These are phyloP conservation scores for Andrena flavipes DNA, from an alignment of 2,888 invertebrate genomes.

Conservation along the genomic window DNA sequence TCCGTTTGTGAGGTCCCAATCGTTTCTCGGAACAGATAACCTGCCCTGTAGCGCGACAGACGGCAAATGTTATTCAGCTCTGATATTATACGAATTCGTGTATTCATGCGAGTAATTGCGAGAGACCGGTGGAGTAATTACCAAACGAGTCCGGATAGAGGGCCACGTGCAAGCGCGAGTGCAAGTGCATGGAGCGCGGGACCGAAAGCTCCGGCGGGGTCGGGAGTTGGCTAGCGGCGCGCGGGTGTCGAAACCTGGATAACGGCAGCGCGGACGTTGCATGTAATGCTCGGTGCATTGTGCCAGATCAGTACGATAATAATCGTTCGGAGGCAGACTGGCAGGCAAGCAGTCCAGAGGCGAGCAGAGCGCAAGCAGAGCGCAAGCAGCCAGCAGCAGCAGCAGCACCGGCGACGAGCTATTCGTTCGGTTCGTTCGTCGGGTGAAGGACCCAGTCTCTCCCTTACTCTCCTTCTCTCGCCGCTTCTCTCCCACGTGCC, in stretches of 20 bases:
- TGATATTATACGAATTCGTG: not conserved
- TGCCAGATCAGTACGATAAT: conserved; percentile 66
- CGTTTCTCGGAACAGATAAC: conserved; percentile 42
- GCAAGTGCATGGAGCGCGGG: conserved; percentile 11
- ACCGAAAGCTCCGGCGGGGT: conserved; percentile 20
- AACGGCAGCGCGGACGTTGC: conserved; percentile 53
- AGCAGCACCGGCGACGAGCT: conserved; percentile 52
- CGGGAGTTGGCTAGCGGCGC: conserved; percentile 3
- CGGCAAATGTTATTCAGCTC: conserved; percentile 6
- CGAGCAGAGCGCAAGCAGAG: conserved; percentile 43
- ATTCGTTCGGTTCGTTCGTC: conserved; percentile 70
- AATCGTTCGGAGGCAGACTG: conserved; percentile 56
- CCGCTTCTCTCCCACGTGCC: conserved; percentile 49
- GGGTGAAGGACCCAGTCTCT: conserved; percentile 77
- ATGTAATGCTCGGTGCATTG: conserved; percentile 58
- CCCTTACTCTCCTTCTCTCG: conserved; percentile 28
- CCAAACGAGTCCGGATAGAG: not conserved
- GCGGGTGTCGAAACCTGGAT: conserved; percentile 35
- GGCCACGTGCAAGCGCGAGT: too few species aligned
- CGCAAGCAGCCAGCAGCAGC: not conserved
- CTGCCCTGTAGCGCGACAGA: conserved; percentile 16
- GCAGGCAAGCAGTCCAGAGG: conserved; percentile 39
- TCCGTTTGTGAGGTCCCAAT: conserved; percentile 28
- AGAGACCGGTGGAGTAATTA: conserved; percentile 33
- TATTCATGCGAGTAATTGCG: conserved; percentile 12